phyloP scores from a whole-genome alignment of 1,140 invertebrate genomes.

The Maniola jurtina region DNA sequence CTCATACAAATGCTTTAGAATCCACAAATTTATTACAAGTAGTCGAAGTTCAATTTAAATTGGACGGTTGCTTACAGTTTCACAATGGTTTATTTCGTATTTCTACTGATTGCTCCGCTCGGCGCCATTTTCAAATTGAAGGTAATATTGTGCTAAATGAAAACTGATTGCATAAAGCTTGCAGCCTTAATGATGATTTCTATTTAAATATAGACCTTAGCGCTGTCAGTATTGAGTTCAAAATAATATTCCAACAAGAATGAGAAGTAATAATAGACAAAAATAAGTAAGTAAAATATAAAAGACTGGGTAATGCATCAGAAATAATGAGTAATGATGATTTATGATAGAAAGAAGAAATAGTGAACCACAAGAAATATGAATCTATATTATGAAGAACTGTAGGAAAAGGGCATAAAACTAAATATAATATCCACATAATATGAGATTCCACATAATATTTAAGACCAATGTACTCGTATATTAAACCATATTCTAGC shows the following conservation, averaged over 20 bases:
- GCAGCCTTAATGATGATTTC: slow-evolving; percentile 13
- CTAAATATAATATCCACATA: background rate
- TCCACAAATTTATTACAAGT: slow-evolving; percentile 23
- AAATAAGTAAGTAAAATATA: slow-evolving; percentile 39
- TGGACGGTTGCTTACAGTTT: slow-evolving; percentile 23
- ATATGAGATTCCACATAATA: no score
- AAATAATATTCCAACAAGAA: slow-evolving; percentile 15
- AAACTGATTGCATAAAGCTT: slow-evolving; percentile 29
- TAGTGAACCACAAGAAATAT: background rate
- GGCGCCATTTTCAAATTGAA: slow-evolving; percentile 31
- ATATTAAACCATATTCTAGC: no score
- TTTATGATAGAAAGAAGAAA: slow-evolving; percentile 33
- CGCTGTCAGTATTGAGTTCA: slow-evolving; percentile 16
- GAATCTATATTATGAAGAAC: no score
- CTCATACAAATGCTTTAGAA: slow-evolving; percentile 8
- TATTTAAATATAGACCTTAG: slow-evolving; percentile 16
- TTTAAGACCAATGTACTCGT: no score
- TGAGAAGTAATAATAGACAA: slow-evolving; percentile 27
- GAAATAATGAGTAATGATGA: slow-evolving; percentile 45
- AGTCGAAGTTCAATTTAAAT: slow-evolving; percentile 19
- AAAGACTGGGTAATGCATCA: slow-evolving; percentile 36
- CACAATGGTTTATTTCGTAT: slow-evolving; percentile 27
- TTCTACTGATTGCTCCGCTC: slow-evolving; percentile 28
- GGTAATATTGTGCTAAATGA: slow-evolving; percentile 35
- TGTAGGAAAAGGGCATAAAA: no score